Evolutionary conservation across 2,888 invertebrate species (phyloP), one percentile per base, ranked within the genome.

Genomic region (Atherix ibis): DNA sequence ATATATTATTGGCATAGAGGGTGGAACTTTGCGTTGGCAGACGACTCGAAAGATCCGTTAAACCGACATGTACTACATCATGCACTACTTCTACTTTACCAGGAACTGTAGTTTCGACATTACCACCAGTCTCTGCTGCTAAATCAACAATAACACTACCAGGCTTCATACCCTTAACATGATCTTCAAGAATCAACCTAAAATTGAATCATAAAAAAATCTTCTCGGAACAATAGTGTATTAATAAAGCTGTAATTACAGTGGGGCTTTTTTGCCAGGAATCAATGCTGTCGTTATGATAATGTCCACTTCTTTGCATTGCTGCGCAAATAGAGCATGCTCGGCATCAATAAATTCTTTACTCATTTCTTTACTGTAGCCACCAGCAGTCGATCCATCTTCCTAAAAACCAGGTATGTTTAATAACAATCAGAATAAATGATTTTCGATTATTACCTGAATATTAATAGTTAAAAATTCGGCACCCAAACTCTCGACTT

Each of bases 221-320:
- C 6, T 22, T 6, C 22, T 8, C 22, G 10, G 22, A 22, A 10
- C 22, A 8, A 22, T 22, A 8, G 22, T 22, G 6, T 22, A 8
- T 22, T 8, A 12, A 3, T 13, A 27, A 12, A 27, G 34, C 4
- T 14, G 6, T 2, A 32, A 27, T 38, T 40, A 45, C 34, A 76
- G 48, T 1, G 89, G 88, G 1, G 88, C 88, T 32, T 71, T 76
- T 56, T 78, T 83, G 31, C 87, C 88, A 10, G 89, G 89, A 46
- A 89, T 87, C 10, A 89, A 69, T 4, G 88, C 88, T 2, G 89
- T 89, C n/a, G 79, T 75, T 49, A 89, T 87, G 44, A 89, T 70
- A 25, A 89, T 75, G 51, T 89, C 89, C 1, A 87, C 80, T 38
- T 82, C 81, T 51, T 75, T 74, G 30, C 82, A 76, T 53, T 89